These are phyloP conservation scores for Heliothis virescens DNA, from an alignment of 1,140 invertebrate genomes.

Conservation along the genomic window DNA sequence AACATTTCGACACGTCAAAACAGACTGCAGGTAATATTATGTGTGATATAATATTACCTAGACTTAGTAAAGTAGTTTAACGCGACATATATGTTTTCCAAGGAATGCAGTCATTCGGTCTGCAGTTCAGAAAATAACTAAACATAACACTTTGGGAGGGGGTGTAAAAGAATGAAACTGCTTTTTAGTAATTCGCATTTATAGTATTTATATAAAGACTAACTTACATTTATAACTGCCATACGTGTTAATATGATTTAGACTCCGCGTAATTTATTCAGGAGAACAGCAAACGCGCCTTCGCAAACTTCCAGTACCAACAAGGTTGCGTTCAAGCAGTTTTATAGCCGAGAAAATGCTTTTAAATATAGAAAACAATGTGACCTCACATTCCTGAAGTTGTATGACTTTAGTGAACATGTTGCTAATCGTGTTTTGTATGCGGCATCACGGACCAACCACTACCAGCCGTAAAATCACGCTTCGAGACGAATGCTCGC, in stretches of 20 bases:
- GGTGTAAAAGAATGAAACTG: no score
- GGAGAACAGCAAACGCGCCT: background rate
- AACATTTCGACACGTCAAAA: slow-evolving; percentile 51
- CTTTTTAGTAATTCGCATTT: no score
- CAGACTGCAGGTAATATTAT: no score
- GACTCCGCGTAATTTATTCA: slow-evolving; percentile 1
- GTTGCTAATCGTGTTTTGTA: slow-evolving; percentile 75
- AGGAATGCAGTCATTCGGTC: no score
- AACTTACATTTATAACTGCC: no score
- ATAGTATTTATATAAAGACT: no score
- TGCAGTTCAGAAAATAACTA: no score
- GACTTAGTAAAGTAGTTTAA: background rate
- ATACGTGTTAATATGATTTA: no score
- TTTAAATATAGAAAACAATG: slow-evolving; percentile 73
- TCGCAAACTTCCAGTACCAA: slow-evolving; percentile 42
- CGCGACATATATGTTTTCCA: no score
- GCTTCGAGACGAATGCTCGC: slow-evolving; percentile 54
- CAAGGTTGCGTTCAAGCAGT: slow-evolving; percentile 53
- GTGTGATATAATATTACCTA: background rate
- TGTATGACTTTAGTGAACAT: slow-evolving; percentile 69
- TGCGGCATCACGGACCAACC: slow-evolving; percentile 73
- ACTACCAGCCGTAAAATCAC: slow-evolving; percentile 64
- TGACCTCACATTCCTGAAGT: slow-evolving; percentile 68
- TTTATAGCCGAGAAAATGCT: slow-evolving; percentile 58
- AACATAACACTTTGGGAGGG: no score